Conservation (phyloP, 2,113 vertebrate species). For the Haliaeetus leucogaster region DNA sequence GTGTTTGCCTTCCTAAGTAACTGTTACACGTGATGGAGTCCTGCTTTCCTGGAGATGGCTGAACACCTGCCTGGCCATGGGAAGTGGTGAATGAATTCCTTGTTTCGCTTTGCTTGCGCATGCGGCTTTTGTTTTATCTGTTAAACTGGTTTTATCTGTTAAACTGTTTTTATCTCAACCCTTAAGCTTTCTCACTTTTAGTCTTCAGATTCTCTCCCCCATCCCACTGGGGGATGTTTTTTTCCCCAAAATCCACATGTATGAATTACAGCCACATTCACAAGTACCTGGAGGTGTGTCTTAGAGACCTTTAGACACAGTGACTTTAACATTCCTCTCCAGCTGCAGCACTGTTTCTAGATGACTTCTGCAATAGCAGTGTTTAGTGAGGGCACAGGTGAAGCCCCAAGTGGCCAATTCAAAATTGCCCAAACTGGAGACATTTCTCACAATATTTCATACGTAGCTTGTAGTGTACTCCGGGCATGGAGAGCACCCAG, state of each 20-base stretch:
- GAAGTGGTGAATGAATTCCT: background rate
- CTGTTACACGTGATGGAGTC: rapidly evolving
- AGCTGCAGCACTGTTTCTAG: background rate
- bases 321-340: background rate
- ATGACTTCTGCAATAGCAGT: background rate
- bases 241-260: background rate
- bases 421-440: background rate
- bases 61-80: rapidly evolving
- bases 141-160: background rate
- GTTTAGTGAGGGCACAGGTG: background rate
- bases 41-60: background rate
- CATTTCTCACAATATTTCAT: background rate
- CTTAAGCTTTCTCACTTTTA: background rate
- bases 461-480: background rate
- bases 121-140: background rate
- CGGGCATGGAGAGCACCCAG: background rate
- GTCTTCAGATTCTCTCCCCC: background rate
- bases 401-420: background rate
- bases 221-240: background rate
- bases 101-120: background rate
- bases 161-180: background rate
- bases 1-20: background rate
- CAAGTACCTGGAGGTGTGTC: background rate
- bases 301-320: background rate
- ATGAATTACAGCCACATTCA: background rate